These are phyloP conservation scores for Dinoponera quadriceps DNA, from an alignment of 1,140 invertebrate species.

Conservation along the genomic window DNA sequence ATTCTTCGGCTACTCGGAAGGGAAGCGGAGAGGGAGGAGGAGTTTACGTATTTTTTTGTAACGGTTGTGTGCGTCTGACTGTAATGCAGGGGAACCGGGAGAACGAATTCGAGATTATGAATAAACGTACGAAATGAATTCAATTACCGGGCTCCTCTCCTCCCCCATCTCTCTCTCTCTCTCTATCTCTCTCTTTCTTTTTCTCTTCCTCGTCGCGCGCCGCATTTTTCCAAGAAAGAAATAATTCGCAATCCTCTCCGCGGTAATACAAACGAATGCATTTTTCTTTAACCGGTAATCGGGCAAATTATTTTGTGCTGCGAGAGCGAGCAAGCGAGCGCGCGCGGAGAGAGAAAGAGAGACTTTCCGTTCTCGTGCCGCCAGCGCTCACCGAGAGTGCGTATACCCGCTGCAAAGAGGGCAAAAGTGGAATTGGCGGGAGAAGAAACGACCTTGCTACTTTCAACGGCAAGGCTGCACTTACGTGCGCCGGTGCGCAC, in stretches of 20 bases:
- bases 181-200: too few species aligned
- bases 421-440: constrained; percentile 61
- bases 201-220: too few species aligned
- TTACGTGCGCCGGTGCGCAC: constrained; percentile 53
- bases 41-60: background rate
- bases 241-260: background rate
- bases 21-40: too few species aligned
- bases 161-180: too few species aligned
- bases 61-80: background rate
- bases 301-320: background rate
- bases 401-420: constrained; percentile 7
- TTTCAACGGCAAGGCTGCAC: constrained; percentile 74
- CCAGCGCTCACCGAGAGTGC: background rate
- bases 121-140: background rate
- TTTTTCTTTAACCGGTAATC: background rate
- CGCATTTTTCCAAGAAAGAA: background rate
- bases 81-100: background rate
- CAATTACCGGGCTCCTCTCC: background rate
- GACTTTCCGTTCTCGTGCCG: constrained; percentile 31
- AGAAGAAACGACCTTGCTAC: constrained; percentile 74
- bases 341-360: background rate
- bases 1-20: background rate
- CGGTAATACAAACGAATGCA: background rate
- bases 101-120: background rate
- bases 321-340: constrained; percentile 41